phyloP scores from a whole-genome alignment of 2,797 vertebrate species.

The Pseudochirops corinnae region DNA sequence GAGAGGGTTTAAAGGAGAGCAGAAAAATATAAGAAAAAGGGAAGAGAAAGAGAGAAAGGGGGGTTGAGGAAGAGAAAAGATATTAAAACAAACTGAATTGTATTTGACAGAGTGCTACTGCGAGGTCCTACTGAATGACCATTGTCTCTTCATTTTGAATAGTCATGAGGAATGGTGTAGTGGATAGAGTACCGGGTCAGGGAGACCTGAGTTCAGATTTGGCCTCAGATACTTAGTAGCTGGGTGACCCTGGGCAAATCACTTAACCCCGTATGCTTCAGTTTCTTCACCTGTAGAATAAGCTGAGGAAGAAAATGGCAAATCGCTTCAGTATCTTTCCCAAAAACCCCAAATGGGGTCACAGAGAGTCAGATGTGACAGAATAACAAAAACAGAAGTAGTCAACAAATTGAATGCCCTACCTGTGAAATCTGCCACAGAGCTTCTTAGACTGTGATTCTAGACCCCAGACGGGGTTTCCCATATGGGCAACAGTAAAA shows the following conservation, averaged over 20 bases:
- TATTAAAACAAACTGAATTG: neutral
- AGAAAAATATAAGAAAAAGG: neutral
- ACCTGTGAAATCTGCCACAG: neutral
- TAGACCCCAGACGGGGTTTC: too few relatives aligned
- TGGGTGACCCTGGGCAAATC: neutral
- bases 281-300: neutral
- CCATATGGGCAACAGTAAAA: too few relatives aligned
- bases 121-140: neutral
- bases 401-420: neutral
- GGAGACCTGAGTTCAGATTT: neutral
- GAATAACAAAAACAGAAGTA: neutral
- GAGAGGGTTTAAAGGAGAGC: neutral
- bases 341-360: neutral
- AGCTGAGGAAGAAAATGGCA: neutral
- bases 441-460: too few relatives aligned
- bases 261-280: neutral
- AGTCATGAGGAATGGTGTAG: neutral
- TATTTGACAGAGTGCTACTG: neutral
- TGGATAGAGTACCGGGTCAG: neutral
- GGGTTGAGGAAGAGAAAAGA: neutral
- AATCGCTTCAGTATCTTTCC: neutral
- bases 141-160: neutral
- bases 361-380: neutral
- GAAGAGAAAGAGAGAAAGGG: neutral
- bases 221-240: neutral